Evolutionary conservation across 1,140 invertebrate species (phyloP).

Genomic region (Cecropterus lyciades): DNA sequence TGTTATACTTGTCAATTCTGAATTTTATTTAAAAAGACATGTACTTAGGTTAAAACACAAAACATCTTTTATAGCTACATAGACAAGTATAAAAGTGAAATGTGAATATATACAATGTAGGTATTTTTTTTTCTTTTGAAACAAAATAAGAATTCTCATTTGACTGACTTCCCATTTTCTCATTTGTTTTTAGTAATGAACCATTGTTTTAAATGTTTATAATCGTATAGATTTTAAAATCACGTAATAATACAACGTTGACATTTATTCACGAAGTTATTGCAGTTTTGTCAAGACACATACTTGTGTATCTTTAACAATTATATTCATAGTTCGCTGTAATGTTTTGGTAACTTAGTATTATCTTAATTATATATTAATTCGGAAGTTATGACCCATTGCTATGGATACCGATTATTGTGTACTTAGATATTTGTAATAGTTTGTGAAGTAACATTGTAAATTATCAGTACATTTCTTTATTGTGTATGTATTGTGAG

Average conservation of each 20-base stretch:
- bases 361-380: conserved; percentile 10
- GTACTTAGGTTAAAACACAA: conserved; percentile 55
- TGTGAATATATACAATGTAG: conserved; percentile 78
- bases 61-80: conserved; percentile 52
- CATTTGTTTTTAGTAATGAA: conserved; percentile 52
- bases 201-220: conserved; percentile 50
- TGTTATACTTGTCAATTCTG: conserved; percentile 72
- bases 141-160: conserved; percentile 49
- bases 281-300: conserved; percentile 68
- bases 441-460: conserved; percentile 11
- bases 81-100: conserved; percentile 64
- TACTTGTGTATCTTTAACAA: conserved; percentile 7
- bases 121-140: conserved; percentile 53
- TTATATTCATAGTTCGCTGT: conserved; percentile 10
- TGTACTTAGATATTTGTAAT: background rate
- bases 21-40: conserved; percentile 70
- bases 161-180: conserved; percentile 45
- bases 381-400: background rate
- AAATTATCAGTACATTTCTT: conserved; percentile 8
- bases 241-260: conserved; percentile 36
- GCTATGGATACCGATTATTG: background rate
- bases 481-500: conserved; percentile 13
- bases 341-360: conserved; percentile 23
- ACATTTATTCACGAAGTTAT: conserved; percentile 35
- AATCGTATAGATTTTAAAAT: conserved; percentile 33